phyloP scores from a whole-genome alignment of 1,140 invertebrate species.

The Ceratina australensis region DNA sequence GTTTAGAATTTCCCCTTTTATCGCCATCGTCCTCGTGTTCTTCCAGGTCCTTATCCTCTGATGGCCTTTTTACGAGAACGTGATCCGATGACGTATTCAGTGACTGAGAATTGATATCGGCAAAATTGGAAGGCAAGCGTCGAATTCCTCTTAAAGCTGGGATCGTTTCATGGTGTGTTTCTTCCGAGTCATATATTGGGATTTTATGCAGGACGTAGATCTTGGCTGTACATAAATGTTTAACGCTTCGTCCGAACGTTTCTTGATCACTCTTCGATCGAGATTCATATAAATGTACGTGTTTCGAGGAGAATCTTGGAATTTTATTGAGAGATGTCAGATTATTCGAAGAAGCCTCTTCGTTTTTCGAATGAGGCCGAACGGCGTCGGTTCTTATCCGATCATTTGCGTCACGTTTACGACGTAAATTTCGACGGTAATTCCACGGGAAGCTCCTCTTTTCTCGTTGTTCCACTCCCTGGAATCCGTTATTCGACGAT shows the following conservation, averaged over 20 bases:
- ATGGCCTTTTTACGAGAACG: too few relatives aligned
- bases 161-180: background rate
- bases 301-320: background rate
- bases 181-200: background rate
- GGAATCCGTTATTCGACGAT: too few relatives aligned
- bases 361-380: background rate
- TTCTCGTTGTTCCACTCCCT: background rate
- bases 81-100: too few relatives aligned
- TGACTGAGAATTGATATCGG: background rate
- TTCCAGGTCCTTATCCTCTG: too few relatives aligned
- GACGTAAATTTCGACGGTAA: background rate
- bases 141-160: background rate
- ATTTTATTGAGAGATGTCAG: background rate
- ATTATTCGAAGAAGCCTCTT: background rate
- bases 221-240: too few relatives aligned
- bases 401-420: constrained; percentile 9
- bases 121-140: too few relatives aligned
- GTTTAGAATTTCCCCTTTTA: background rate
- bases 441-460: background rate
- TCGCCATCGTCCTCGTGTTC: too few relatives aligned
- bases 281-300: background rate
- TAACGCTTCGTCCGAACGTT: background rate
- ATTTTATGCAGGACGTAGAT: background rate
- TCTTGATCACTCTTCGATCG: background rate
- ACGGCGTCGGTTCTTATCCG: background rate